phyloP scores from a whole-genome alignment of 2,797 vertebrate genomes.

The Dipus sagitta region DNA sequence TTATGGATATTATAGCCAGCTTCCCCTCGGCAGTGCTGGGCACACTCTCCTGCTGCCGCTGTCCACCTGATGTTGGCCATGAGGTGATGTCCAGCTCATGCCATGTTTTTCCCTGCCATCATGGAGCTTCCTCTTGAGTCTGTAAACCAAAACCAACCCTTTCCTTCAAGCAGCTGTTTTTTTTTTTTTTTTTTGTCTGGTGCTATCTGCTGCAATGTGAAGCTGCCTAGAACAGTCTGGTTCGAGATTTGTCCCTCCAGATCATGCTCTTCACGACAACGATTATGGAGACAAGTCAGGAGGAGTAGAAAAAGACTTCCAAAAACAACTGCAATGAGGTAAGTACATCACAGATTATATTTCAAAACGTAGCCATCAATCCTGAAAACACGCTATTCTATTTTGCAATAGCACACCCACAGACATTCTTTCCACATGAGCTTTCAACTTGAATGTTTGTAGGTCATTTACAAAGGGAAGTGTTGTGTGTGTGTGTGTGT shows the following conservation, averaged over 20 bases:
- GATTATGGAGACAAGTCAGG: no score
- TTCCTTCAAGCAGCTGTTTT: no score
- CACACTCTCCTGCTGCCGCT: no score
- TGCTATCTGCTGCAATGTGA: no score
- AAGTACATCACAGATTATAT: background rate
- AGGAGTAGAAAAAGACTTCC: background rate
- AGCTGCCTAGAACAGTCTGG: background rate
- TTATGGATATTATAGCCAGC: no score
- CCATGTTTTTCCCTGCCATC: no score
- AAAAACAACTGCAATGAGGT: background rate
- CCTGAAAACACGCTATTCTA: background rate
- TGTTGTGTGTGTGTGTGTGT: background rate
- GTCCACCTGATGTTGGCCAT: no score
- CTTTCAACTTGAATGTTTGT: conserved; percentile 25
- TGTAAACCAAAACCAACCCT: no score
- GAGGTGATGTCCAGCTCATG: no score
- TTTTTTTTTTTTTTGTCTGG: no score
- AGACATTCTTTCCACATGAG: conserved; percentile 45
- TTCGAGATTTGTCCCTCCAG: background rate
- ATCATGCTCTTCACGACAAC: background rate
- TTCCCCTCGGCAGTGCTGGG: no score
- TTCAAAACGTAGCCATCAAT: background rate
- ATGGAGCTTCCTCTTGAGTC: no score
- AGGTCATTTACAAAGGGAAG: background rate
- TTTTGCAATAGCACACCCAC: conserved; percentile 12